Evolutionary conservation across 2,888 invertebrate genomes (phyloP).

Genomic region (Sesamia inferens): DNA sequence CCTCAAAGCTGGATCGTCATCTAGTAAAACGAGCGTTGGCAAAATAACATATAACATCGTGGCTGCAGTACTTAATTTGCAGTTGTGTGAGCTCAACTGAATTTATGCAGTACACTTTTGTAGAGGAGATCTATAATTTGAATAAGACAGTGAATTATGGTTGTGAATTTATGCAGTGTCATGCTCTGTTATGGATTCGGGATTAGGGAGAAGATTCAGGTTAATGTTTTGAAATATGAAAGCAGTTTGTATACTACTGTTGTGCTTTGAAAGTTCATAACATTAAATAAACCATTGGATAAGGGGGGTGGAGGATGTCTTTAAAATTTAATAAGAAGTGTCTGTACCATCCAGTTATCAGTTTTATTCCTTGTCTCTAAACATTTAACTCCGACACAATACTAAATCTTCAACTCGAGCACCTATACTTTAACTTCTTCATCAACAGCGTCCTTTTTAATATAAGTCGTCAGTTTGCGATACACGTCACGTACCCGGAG

Average conservation of each 20-base stretch:
- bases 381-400: background rate
- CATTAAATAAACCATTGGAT: background rate
- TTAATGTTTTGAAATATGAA: background rate
- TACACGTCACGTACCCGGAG: constrained; percentile 74
- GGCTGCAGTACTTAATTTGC: constrained; percentile 37
- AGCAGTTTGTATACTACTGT: background rate
- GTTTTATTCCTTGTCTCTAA: background rate
- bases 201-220: too few species aligned
- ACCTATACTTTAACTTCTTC: constrained; percentile 49
- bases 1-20: constrained; percentile 43
- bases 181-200: background rate
- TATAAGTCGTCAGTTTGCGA: constrained; percentile 70
- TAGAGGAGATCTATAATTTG: constrained; percentile 37
- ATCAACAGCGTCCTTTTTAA: constrained; percentile 71
- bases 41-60: constrained; percentile 47
- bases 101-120: constrained; percentile 42
- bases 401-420: constrained; percentile 36
- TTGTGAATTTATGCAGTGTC: constrained; percentile 8
- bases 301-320: background rate
- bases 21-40: constrained; percentile 35
- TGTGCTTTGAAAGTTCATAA: background rate
- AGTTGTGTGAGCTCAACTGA: constrained; percentile 31
- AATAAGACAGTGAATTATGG: constrained; percentile 29
- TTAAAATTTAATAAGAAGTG: background rate
- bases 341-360: background rate